Evolutionary conservation across 2,888 invertebrate species (phyloP).

Genomic region (Nemotelus nigrinus): DNA sequence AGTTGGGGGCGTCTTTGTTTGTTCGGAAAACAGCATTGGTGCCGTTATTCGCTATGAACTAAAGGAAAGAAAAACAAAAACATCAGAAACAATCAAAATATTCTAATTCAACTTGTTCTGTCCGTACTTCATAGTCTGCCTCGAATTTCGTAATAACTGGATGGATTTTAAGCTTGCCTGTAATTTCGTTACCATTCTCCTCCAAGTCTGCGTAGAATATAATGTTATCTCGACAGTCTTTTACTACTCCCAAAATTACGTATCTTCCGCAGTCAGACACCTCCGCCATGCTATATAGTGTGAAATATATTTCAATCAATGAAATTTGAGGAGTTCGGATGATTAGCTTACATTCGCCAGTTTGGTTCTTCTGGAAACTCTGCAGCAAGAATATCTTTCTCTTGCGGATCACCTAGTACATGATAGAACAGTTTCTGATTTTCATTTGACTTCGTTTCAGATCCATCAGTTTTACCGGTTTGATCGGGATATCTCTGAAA

Average conservation of each 20-base stretch:
- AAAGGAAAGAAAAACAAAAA: conserved; percentile 57
- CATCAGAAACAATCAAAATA: conserved; percentile 5
- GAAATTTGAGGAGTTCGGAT: not conserved
- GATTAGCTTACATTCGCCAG: conserved; percentile 80
- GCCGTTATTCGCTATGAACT: conserved; percentile 92
- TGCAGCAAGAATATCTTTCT: conserved; percentile 85
- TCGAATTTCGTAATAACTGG: conserved; percentile 90
- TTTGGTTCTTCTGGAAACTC: conserved; percentile 91
- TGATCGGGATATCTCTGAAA: conserved; percentile 82
- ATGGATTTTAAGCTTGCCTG: conserved; percentile 73
- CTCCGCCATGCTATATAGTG: conserved; percentile 75
- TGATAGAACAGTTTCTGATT: conserved; percentile 97
- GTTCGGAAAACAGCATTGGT: conserved; percentile 86
- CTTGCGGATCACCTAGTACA: conserved; percentile 83
- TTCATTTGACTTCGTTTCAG: conserved; percentile 85
- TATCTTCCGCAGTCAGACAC: conserved; percentile 94
- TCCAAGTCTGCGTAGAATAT: conserved; percentile 85
- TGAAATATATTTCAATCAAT: not conserved
- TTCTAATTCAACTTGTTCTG: not conserved
- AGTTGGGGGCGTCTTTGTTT: conserved; percentile 93
- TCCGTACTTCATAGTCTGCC: conserved; percentile 87
- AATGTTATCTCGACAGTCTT: conserved; percentile 92
- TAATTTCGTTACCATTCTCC: conserved; percentile 70
- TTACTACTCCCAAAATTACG: conserved; percentile 82
- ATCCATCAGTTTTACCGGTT: conserved; percentile 87